Percentiles rank a stretch among this genome's conserved stretches.
phyloP scores from a whole-genome alignment of 2,113 vertebrate species.

The Sinocyclocheilus maitianheensis region DNA sequence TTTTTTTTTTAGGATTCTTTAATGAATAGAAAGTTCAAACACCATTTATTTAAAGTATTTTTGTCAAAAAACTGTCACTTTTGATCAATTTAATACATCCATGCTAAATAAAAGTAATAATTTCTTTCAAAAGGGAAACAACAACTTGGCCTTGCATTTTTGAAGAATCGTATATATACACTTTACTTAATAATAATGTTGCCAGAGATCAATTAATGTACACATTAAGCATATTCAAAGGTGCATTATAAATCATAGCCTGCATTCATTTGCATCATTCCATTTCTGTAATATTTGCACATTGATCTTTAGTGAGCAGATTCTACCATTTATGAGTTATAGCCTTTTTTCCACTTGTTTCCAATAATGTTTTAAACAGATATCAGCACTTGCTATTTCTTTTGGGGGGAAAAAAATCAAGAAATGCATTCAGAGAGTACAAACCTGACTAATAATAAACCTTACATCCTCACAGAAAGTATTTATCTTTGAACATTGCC shows the following conservation, averaged over 20 bases:
- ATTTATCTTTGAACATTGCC: background rate
- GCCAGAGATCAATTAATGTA: too few relatives aligned
- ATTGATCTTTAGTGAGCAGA: background rate
- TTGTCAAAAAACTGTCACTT: too few relatives aligned
- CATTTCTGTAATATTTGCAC: background rate
- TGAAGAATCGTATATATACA: background rate
- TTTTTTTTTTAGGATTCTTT: too few relatives aligned
- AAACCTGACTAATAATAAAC: conserved; percentile 8
- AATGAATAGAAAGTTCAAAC: too few relatives aligned
- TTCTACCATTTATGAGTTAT: background rate
- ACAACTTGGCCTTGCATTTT: background rate
- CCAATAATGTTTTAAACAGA: background rate
- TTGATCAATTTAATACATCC: too few relatives aligned
- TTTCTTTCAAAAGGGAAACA: too few relatives aligned
- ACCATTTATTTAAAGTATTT: too few relatives aligned
- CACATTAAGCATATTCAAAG: background rate
- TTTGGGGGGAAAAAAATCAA: background rate
- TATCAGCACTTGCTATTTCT: background rate
- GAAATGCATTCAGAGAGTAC: background rate
- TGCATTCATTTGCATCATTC: background rate
- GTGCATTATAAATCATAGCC: background rate
- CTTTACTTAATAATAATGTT: background rate
- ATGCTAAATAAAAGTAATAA: too few relatives aligned
- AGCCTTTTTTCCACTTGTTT: background rate
- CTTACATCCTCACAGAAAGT: background rate